Evolutionary conservation across 2,113 vertebrate species (phyloP).

Genomic region (Sorex araneus): DNA sequence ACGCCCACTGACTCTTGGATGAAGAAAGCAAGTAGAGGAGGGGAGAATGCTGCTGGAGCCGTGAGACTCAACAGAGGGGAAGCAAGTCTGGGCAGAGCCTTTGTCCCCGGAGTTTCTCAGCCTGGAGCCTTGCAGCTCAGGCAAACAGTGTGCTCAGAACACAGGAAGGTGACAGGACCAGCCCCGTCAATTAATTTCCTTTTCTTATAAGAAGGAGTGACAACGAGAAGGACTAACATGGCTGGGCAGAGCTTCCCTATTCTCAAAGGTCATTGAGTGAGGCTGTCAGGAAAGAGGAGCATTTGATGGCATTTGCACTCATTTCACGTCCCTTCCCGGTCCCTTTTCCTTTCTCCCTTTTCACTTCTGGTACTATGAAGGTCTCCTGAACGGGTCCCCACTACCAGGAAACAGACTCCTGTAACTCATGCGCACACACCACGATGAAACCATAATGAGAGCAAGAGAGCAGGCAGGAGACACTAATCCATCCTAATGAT

Average conservation of each 20-base stretch:
- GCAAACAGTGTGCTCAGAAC: rapidly evolving
- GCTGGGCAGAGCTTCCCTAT: rapidly evolving
- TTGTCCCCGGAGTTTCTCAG: neutral
- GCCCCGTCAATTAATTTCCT: neutral
- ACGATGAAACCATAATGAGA: slow-evolving; percentile 59
- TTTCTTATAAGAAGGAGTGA: neutral
- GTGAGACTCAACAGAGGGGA: neutral
- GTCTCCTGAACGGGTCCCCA: slow-evolving; percentile 43
- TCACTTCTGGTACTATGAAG: slow-evolving; percentile 27
- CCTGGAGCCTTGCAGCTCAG: neutral
- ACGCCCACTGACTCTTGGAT: neutral
- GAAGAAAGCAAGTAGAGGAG: neutral
- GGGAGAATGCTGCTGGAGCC: neutral
- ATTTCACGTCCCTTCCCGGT: neutral
- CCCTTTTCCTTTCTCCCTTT: slow-evolving; percentile 39
- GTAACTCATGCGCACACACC: neutral
- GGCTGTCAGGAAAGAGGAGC: neutral
- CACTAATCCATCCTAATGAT: slow-evolving; percentile 68
- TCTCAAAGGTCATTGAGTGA: neutral
- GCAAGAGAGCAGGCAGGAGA: slow-evolving; percentile 67
- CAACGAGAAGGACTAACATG: neutral
- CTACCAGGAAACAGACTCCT: neutral
- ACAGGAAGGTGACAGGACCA: neutral
- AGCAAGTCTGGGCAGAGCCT: neutral
- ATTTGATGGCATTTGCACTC: slow-evolving; percentile 34